Evolutionary conservation across 2,113 vertebrate genomes (phyloP).

Genomic region (Plotosus lineatus): DNA sequence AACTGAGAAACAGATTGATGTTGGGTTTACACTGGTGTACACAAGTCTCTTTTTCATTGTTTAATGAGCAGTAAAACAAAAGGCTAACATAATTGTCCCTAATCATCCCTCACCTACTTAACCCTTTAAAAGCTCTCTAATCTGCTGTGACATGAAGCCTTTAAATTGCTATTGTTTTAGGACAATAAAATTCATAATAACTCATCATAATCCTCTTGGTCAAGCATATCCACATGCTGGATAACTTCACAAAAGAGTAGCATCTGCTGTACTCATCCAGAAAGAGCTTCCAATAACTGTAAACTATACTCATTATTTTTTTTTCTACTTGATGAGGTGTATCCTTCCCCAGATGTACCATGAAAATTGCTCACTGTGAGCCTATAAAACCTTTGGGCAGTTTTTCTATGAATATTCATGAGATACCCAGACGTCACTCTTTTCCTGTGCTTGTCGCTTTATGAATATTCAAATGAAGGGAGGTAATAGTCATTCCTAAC

Average conservation of each 20-base stretch:
- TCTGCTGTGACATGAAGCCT: conserved; percentile 44
- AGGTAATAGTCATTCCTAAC: conserved; percentile 50
- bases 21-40: not conserved
- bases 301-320: conserved; percentile 51
- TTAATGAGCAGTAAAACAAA: conserved; percentile 40
- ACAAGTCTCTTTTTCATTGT: conserved; percentile 26
- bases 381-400: conserved; percentile 54
- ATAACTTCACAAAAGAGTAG: conserved; percentile 45
- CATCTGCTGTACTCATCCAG: conserved; percentile 47
- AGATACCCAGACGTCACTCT: conserved; percentile 49
- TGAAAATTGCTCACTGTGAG: conserved; percentile 52
- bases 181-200: conserved; percentile 53
- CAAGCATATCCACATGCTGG: conserved; percentile 31
- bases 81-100: conserved; percentile 5
- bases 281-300: conserved; percentile 29
- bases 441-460: conserved; percentile 32
- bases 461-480: conserved; percentile 55
- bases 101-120: conserved; percentile 6
- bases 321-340: conserved; percentile 44
- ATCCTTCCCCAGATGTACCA: conserved; percentile 51
- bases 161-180: conserved; percentile 48
- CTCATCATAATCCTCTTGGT: conserved; percentile 52
- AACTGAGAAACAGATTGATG: conserved; percentile 35
- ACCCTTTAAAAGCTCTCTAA: conserved; percentile 43
- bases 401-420: conserved; percentile 54